These are phyloP conservation scores for Spodoptera picta DNA, from an alignment of 2,888 invertebrate genomes.

Conservation along the genomic window DNA sequence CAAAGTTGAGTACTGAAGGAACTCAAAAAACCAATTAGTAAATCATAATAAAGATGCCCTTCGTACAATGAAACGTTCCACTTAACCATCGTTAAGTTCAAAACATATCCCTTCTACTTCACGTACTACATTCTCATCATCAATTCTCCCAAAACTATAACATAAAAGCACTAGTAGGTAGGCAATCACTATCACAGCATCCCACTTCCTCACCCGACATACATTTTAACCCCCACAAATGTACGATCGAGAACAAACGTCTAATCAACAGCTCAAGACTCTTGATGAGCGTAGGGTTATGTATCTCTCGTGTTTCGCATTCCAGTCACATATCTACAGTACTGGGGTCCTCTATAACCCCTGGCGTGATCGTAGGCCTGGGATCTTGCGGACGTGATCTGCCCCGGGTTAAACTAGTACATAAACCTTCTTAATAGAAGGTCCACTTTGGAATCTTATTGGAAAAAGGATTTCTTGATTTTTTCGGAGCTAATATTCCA, in stretches of 20 bases:
- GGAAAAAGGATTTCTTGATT: neutral
- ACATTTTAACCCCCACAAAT: neutral
- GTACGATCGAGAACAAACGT: conserved; percentile 8
- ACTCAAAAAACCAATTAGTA: too few relatives aligned
- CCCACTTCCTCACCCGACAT: neutral
- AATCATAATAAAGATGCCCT: too few relatives aligned
- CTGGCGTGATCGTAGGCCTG: conserved; percentile 58
- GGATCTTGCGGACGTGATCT: conserved; percentile 62
- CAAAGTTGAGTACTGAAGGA: too few relatives aligned
- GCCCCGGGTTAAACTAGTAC: conserved; percentile 27
- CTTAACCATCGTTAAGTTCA: too few relatives aligned
- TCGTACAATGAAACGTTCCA: too few relatives aligned
- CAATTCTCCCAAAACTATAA: too few relatives aligned
- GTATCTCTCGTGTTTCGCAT: conserved; percentile 44
- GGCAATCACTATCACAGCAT: too few relatives aligned
- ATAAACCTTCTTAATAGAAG: conserved; percentile 12
- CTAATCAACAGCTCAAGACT: conserved; percentile 32
- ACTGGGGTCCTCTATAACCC: conserved; percentile 45
- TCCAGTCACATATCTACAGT: conserved; percentile 55
- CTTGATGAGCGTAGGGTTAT: conserved; percentile 24
- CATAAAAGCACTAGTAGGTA: neutral
- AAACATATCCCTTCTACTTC: too few relatives aligned
- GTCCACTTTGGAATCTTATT: neutral
- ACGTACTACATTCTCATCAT: too few relatives aligned
- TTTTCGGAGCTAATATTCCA: conserved; percentile 8